Conservation (phyloP, 1,140 invertebrate genomes). For the Drosophila pachea region DNA sequence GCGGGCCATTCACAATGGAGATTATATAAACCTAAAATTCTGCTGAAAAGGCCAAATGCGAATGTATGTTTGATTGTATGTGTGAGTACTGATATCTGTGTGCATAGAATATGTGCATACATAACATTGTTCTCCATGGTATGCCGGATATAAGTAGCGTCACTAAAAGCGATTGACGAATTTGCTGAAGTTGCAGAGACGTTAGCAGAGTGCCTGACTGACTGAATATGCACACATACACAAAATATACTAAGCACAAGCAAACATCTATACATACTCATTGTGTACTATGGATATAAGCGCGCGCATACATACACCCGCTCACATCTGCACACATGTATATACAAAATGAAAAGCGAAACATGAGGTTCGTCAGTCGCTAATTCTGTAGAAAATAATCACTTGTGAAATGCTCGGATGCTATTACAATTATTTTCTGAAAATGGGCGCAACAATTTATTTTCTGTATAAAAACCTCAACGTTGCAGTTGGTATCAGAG, state of each 20-base stretch:
- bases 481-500: neutral
- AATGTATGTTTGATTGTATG: constrained; percentile 2
- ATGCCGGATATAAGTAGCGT: constrained; percentile 59
- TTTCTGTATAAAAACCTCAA: neutral
- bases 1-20: constrained; percentile 39
- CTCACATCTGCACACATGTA: constrained; percentile 16
- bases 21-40: constrained; percentile 62
- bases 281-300: constrained; percentile 32
- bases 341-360: constrained; percentile 59
- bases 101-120: constrained; percentile 11
- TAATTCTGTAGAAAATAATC: constrained; percentile 45
- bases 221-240: constrained; percentile 50
- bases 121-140: constrained; percentile 12
- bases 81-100: neutral
- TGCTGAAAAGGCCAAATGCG: constrained; percentile 37
- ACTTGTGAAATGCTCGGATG: constrained; percentile 52
- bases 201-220: constrained; percentile 55
- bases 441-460: constrained; percentile 2
- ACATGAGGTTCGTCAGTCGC: constrained; percentile 58
- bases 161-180: constrained; percentile 63
- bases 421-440: constrained; percentile 13
- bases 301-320: constrained; percentile 7
- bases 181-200: constrained; percentile 48
- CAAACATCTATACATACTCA: constrained; percentile 37
- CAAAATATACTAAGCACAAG: constrained; percentile 24